Evolutionary conservation across 2,113 vertebrate genomes (phyloP), one percentile per base, ranked within the genome.

Genomic region (Saccopteryx bilineata): DNA sequence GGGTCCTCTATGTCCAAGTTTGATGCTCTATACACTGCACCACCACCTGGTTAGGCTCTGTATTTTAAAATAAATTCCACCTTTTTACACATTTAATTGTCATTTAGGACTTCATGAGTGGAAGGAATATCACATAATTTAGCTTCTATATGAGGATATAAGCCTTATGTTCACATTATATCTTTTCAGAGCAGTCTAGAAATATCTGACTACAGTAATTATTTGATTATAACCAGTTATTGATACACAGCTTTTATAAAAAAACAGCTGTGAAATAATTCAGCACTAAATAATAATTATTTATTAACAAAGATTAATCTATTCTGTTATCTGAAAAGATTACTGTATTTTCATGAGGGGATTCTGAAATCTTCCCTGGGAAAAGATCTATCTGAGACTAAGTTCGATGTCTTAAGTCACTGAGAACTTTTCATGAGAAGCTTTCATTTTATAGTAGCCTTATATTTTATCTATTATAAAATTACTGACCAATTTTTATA

Each of bases 201-300:
- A 18, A 78, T 60, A 80, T 82, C 15, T 56, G 21, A 9, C 31
- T 33, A 26, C 0, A 75, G 11, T 7, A 85, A n/a, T 65, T 58
- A 75, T 68, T 83, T 87, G 33, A 0, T 91, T 95, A 58, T 79
- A 71, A 58, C 3, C 33, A 60, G 19, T 17, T 84, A 33, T 54
- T 48, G 26, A 61, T 72, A 61, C 87, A 86, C 10, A 75, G 28
- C 5, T 63, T 26, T 91, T 79, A 54, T 39, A 6, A 69, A 54
- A 61, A 94, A 50, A 28, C 5, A 87, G 85, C 58, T 92, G 0
- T 87, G 23, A 92, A 95, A 71, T 94, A 33, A 85, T 81, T 96
- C 33, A 72, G 54, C 2, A 31, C 18, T n/a, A 28, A 95, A 82
- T 39, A 65, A n/a, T 68, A n/a, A 69, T 39, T 72, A 61, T 54